Conservation (phyloP, 1,140 invertebrate species). For the Vollenhovia emeryi region DNA sequence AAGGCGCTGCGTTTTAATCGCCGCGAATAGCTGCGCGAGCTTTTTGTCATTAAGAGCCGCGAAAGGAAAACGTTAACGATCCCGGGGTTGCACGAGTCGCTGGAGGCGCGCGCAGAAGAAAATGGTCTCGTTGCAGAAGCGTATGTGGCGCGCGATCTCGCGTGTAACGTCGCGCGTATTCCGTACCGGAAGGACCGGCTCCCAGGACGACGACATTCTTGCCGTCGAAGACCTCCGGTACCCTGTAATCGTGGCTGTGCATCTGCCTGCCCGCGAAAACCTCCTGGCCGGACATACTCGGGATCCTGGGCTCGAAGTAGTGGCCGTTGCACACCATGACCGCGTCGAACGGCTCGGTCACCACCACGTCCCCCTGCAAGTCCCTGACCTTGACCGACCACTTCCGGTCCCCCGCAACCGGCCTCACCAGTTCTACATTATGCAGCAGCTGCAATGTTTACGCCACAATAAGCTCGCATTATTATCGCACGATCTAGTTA, state of each 20-base stretch:
- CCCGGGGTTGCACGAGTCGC: not conserved
- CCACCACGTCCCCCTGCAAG: slow-evolving; percentile 85
- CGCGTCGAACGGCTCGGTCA: slow-evolving; percentile 89
- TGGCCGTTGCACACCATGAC: slow-evolving; percentile 95
- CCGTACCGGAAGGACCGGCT: slow-evolving; percentile 93
- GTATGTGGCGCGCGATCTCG: too few species aligned
- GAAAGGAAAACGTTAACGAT: not conserved
- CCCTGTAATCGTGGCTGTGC: slow-evolving; percentile 95
- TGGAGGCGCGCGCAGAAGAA: not conserved
- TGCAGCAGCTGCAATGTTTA: slow-evolving; percentile 86
- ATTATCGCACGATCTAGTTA: not conserved
- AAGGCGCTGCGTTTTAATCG: not conserved
- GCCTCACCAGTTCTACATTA: slow-evolving; percentile 87
- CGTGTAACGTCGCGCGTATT: not conserved
- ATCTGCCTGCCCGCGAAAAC: slow-evolving; percentile 89
- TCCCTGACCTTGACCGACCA: slow-evolving; percentile 89
- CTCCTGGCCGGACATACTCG: slow-evolving; percentile 87
- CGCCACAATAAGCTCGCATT: not conserved
- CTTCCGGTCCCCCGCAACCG: slow-evolving; percentile 80
- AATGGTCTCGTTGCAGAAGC: not conserved
- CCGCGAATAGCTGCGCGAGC: not conserved
- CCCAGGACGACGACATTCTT: slow-evolving; percentile 92
- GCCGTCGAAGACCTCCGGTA: slow-evolving; percentile 88
- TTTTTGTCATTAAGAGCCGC: not conserved
- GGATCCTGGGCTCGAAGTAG: slow-evolving; percentile 89